A percentile compares a stretch with the other conserved stretches of the same genome.
These are phyloP conservation scores for Hydrolagus affinis DNA, from an alignment of 2,113 vertebrate species.

Conservation along the genomic window DNA sequence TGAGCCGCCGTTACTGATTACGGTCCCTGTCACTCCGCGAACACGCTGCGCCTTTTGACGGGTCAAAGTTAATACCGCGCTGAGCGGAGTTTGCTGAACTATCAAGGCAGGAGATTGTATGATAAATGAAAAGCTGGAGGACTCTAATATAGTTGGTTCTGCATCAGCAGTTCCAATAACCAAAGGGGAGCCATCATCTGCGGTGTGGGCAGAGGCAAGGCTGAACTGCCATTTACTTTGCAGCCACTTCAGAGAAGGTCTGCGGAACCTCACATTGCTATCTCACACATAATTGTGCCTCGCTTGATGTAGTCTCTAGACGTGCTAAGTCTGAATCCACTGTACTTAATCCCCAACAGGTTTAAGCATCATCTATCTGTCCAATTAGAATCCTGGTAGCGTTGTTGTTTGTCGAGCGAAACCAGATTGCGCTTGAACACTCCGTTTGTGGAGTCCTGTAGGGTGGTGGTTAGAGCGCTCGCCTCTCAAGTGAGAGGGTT, in stretches of 20 bases:
- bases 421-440: neutral
- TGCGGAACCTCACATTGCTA: constrained; percentile 3
- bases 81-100: constrained; percentile 30
- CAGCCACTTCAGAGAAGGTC: constrained; percentile 17
- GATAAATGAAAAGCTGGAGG: constrained; percentile 31
- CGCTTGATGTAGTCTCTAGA: constrained; percentile 18
- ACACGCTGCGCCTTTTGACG: constrained; percentile 4
- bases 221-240: constrained; percentile 22
- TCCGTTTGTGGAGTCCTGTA: neutral
- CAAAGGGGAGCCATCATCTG: constrained; percentile 25
- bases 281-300: constrained; percentile 11
- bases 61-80: constrained; percentile 26
- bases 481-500: too few relatives aligned
- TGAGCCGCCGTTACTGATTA: constrained; percentile 28
- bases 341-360: constrained; percentile 19
- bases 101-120: constrained; percentile 31
- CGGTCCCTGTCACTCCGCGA: constrained; percentile 21
- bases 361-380: constrained; percentile 24
- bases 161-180: constrained; percentile 31
- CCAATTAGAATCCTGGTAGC: constrained; percentile 6
- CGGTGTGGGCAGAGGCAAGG: constrained; percentile 16
- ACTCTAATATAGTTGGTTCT: constrained; percentile 29
- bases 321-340: constrained; percentile 3
- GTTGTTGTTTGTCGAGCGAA: neutral
- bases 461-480: neutral